A percentile compares a stretch with the other conserved stretches of the same genome.
phyloP scores from a whole-genome alignment of 2,888 invertebrate species.

The Norana najaformis region DNA sequence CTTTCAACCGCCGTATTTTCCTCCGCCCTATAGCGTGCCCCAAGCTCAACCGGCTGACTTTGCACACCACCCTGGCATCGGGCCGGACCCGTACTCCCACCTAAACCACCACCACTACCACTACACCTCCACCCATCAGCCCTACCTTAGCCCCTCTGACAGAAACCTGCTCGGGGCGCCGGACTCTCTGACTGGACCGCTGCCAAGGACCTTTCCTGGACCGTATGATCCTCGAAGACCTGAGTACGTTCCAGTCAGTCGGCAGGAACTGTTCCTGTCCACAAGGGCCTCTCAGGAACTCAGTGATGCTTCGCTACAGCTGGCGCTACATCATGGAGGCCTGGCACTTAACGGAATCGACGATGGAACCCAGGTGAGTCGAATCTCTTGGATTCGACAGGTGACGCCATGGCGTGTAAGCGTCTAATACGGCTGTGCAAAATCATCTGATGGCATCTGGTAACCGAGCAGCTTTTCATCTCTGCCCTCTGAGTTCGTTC shows the following conservation, averaged over 20 bases:
- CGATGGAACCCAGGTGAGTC: slow-evolving; percentile 58
- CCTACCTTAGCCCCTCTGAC: slow-evolving; percentile 24
- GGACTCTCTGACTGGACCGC: not conserved
- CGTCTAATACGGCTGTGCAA: not conserved
- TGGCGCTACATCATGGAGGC: slow-evolving; percentile 68
- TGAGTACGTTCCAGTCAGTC: not conserved
- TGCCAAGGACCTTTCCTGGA: not conserved
- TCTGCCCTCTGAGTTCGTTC: too few species aligned
- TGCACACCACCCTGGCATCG: slow-evolving; percentile 20
- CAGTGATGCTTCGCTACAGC: slow-evolving; percentile 71
- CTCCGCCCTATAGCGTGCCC: slow-evolving; percentile 77
- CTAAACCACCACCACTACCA: slow-evolving; percentile 32
- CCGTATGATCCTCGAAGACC: not conserved
- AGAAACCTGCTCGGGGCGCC: not conserved
- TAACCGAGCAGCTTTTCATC: too few species aligned
- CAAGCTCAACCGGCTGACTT: slow-evolving; percentile 6
- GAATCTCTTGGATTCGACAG: not conserved
- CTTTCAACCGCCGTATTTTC: slow-evolving; percentile 96
- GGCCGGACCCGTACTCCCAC: slow-evolving; percentile 23
- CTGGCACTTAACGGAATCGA: slow-evolving; percentile 66
- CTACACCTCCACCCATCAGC: slow-evolving; percentile 38
- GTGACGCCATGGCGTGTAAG: not conserved
- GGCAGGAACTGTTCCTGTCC: slow-evolving; percentile 67
- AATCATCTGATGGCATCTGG: too few species aligned
- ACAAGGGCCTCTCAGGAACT: slow-evolving; percentile 69